Conservation (phyloP, 2,113 vertebrate species). For the Siphamia tubifer region DNA sequence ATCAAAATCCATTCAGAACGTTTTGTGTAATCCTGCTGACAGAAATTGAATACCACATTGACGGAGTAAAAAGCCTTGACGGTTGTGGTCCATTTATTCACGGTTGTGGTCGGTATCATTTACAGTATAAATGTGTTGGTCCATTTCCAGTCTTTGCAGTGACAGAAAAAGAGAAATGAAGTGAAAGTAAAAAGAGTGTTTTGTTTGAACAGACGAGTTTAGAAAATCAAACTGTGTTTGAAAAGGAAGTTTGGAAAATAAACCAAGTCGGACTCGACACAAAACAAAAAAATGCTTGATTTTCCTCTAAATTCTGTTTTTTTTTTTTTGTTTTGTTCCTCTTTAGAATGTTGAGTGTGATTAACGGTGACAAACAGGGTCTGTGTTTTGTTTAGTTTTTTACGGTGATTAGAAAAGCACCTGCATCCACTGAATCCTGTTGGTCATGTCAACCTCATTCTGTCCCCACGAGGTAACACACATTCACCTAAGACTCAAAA, state of each 20-base stretch:
- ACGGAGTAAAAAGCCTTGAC: too few species aligned
- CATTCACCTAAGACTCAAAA: slow-evolving; percentile 33
- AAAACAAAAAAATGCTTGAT: neutral
- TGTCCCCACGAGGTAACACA: slow-evolving; percentile 22
- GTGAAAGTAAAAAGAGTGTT: neutral
- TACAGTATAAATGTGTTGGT: too few species aligned
- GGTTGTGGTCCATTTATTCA: too few species aligned
- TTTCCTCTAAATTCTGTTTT: neutral
- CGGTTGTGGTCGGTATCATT: too few species aligned
- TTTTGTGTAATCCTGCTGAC: too few species aligned
- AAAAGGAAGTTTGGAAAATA: neutral
- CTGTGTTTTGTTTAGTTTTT: too few species aligned
- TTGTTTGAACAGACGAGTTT: slow-evolving; percentile 3
- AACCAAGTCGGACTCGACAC: neutral
- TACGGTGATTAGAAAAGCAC: slow-evolving; percentile 20
- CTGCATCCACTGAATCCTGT: slow-evolving; percentile 31
- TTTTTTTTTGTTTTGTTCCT: neutral
- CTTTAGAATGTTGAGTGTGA: slow-evolving; percentile 5
- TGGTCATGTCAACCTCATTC: slow-evolving; percentile 17
- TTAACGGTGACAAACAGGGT: slow-evolving; percentile 37
- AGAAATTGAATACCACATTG: too few species aligned
- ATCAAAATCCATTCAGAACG: too few species aligned
- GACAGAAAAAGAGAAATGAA: slow-evolving; percentile 19
- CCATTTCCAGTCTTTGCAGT: neutral
- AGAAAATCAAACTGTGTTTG: slow-evolving; percentile 16